Evolutionary conservation across 2,888 invertebrate species (phyloP), one percentile per base, ranked within the genome.

Genomic region (Notodonta ziczac): DNA sequence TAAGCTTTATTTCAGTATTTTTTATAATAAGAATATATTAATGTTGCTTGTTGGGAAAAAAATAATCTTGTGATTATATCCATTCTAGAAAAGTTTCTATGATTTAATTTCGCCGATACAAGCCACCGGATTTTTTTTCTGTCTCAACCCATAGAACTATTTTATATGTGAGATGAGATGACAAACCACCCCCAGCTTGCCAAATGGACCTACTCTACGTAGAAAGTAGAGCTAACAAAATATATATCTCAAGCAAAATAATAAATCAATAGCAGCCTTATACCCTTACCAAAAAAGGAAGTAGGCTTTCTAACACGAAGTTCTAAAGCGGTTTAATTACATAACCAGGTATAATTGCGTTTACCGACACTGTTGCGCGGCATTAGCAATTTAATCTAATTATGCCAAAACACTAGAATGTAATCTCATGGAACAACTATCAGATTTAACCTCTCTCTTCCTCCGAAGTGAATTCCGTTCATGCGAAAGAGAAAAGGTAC

Each of bases 321-420:
- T 32, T 35, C 52, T n/a, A 39, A 14, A 39, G 54, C 14, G 39
- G 39, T 13, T 54, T 54, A 54, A 54, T 54, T 39, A 69, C 62
- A 51, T 63, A 66, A 35, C 58, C 62, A 64, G 69, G 66, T 63
- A 66, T 66, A 70, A 68, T 70, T 63, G 70, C 61, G 63, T 56
- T 52, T 58, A n/a, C 39, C 62, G 67, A 64, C 60, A 61, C 61
- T 66, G 63, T 58, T 69, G 63, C 63, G 59, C 8, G 42, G 39
- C 61, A 63, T 69, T 61, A 70, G 67, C 70, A 73, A 69, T 73
- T 66, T 73, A 74, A 74, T 74, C 75, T 74, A 71, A 74, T 74
- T 74, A 74, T 67, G 65, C 63, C 67, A 63, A 73, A 72, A 67
- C 44, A 56, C 66, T 74, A 74, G 74, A 72, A 73, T 71, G 69